phyloP scores from a whole-genome alignment of 2,113 vertebrate genomes.

The Cyprinodon brontotheroides region DNA sequence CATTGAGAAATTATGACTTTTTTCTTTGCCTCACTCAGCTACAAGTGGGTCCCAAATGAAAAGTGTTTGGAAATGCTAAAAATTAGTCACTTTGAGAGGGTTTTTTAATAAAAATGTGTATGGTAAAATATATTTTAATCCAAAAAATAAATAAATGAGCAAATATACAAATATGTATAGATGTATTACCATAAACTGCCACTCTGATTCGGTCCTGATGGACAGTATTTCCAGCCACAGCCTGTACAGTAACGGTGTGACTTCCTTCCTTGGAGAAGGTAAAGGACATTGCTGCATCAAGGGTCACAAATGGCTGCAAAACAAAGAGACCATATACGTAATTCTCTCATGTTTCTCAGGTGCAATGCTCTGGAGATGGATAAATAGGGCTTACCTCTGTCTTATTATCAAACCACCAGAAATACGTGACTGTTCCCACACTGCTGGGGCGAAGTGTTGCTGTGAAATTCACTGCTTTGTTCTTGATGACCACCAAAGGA shows the following conservation, averaged over 20 bases:
- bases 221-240: slow-evolving; percentile 86
- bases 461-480: slow-evolving; percentile 89
- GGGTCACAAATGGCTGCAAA: slow-evolving; percentile 86
- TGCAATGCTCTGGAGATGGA: not conserved
- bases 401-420: slow-evolving; percentile 96
- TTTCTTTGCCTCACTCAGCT: too few relatives aligned
- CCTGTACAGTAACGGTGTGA: slow-evolving; percentile 90
- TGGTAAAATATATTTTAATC: not conserved
- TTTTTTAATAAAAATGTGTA: too few relatives aligned
- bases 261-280: slow-evolving; percentile 88
- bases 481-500: slow-evolving; percentile 89
- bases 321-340: slow-evolving; percentile 3
- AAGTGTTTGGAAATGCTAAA: too few relatives aligned
- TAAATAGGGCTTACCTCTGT: slow-evolving; percentile 81
- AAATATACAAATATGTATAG: not conserved
- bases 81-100: too few relatives aligned
- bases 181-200: slow-evolving; percentile 85
- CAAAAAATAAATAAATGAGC: not conserved
- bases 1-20: too few relatives aligned
- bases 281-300: slow-evolving; percentile 87
- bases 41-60: too few relatives aligned
- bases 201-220: slow-evolving; percentile 90
- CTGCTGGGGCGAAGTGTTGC: slow-evolving; percentile 85
- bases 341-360: not conserved
- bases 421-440: slow-evolving; percentile 89